These are phyloP conservation scores for Camponotus pennsylvanicus DNA, from an alignment of 1,140 invertebrate species.

Conservation along the genomic window DNA sequence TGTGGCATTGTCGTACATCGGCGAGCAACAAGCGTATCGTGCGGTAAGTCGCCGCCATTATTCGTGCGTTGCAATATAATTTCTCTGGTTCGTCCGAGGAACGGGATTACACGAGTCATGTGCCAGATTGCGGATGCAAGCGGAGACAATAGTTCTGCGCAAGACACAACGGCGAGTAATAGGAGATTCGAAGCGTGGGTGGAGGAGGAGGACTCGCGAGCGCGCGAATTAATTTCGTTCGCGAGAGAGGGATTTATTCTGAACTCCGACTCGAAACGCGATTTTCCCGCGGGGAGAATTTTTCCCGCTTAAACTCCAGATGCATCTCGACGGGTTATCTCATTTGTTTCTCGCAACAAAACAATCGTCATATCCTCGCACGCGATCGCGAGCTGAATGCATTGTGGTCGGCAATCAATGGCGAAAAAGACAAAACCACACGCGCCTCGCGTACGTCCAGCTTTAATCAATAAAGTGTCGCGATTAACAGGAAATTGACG, in stretches of 20 bases:
- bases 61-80: slow-evolving; percentile 42
- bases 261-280: not conserved
- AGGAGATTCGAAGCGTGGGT: not conserved
- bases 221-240: not conserved
- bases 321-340: not conserved
- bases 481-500: slow-evolving; percentile 49
- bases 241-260: not conserved
- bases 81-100: slow-evolving; percentile 35
- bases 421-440: slow-evolving; percentile 28
- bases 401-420: slow-evolving; percentile 35
- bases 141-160: slow-evolving; percentile 29
- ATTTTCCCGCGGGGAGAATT: not conserved
- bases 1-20: slow-evolving; percentile 2
- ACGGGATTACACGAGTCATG: slow-evolving; percentile 45
- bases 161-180: slow-evolving; percentile 45
- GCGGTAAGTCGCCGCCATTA: slow-evolving; percentile 48
- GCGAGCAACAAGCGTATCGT: slow-evolving; percentile 23
- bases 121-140: slow-evolving; percentile 6
- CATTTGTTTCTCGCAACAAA: slow-evolving; percentile 16
- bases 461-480: slow-evolving; percentile 56
- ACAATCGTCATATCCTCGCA: not conserved
- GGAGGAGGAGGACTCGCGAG: not conserved
- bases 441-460: slow-evolving; percentile 25
- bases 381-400: slow-evolving; percentile 29
- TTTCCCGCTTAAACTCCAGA: not conserved